Evolutionary conservation across 2,113 vertebrate genomes (phyloP).

Genomic region (Vombatus ursinus): DNA sequence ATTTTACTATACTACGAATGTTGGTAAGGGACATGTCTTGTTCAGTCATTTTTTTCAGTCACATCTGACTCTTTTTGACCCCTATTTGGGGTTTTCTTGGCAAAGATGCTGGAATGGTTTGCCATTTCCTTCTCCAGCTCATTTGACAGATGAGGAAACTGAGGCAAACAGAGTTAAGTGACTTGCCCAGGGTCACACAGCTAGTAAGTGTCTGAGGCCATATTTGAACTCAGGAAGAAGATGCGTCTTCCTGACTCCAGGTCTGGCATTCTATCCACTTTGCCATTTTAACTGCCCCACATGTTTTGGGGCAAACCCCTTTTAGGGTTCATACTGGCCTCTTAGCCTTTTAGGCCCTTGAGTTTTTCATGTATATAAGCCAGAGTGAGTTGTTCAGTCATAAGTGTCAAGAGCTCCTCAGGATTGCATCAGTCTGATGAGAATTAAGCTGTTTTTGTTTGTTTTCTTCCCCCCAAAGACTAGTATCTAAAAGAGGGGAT

Average conservation of each 20-base stretch:
- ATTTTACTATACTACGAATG: conserved; percentile 11
- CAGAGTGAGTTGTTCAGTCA: conserved; percentile 22
- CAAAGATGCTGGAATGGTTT: not conserved
- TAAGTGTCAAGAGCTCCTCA: not conserved
- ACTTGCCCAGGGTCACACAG: not conserved
- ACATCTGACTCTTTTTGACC: not conserved
- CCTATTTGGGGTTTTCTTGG: not conserved
- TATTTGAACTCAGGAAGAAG: not conserved
- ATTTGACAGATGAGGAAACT: not conserved
- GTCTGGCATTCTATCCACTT: not conserved
- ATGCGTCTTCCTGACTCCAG: not conserved
- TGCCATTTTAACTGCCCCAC: not conserved
- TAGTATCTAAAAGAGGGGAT: conserved; percentile 27
- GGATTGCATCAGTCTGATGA: not conserved
- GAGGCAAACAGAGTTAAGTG: not conserved
- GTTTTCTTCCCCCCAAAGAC: not conserved
- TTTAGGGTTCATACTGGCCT: not conserved
- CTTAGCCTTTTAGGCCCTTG: not conserved
- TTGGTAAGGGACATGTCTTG: conserved; percentile 40
- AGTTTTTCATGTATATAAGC: not conserved
- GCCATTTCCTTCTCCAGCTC: not conserved
- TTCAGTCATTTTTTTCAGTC: not conserved
- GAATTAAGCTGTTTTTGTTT: conserved; percentile 16
- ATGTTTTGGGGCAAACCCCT: not conserved
- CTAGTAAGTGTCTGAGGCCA: not conserved